These are phyloP conservation scores for Rhingia campestris DNA, from an alignment of 2,888 invertebrate species.

Conservation along the genomic window DNA sequence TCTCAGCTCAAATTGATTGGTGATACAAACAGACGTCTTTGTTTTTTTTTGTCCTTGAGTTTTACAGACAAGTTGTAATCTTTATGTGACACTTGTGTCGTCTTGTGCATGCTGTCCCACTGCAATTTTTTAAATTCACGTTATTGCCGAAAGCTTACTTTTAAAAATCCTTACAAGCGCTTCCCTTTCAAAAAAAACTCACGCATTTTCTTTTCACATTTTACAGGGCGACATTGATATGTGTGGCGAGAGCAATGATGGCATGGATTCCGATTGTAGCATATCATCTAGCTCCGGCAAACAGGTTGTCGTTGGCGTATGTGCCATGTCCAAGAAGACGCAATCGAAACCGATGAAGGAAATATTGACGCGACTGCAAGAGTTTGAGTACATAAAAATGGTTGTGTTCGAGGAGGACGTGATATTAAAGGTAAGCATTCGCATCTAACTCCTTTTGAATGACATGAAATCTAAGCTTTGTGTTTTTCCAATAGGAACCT, in stretches of 20 bases:
- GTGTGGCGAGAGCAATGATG: conserved; percentile 85
- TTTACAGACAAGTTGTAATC: no score
- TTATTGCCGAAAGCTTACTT: no score
- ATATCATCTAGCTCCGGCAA: conserved; percentile 86
- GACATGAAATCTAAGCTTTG: not conserved
- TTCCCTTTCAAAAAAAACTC: not conserved
- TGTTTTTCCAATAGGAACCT: conserved; percentile 86
- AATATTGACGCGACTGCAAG: conserved; percentile 96
- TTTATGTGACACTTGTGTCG: no score
- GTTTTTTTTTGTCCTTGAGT: no score
- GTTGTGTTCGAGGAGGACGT: conserved; percentile 97
- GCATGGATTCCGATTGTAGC: conserved; percentile 85
- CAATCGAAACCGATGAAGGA: conserved; percentile 99
- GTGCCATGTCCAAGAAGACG: conserved; percentile 99
- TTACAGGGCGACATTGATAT: conserved; percentile 90
- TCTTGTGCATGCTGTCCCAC: no score
- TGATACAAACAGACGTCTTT: no score
- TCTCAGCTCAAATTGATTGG: no score
- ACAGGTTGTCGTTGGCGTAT: conserved; percentile 98
- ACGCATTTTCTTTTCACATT: conserved; percentile 10
- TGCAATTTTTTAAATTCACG: no score
- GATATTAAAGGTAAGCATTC: conserved; percentile 90
- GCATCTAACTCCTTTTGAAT: not conserved
- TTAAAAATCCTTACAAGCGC: no score
- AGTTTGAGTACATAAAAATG: conserved; percentile 98